Evolutionary conservation across 2,888 invertebrate genomes (phyloP).

Genomic region (Phragmatobia fuliginosa): DNA sequence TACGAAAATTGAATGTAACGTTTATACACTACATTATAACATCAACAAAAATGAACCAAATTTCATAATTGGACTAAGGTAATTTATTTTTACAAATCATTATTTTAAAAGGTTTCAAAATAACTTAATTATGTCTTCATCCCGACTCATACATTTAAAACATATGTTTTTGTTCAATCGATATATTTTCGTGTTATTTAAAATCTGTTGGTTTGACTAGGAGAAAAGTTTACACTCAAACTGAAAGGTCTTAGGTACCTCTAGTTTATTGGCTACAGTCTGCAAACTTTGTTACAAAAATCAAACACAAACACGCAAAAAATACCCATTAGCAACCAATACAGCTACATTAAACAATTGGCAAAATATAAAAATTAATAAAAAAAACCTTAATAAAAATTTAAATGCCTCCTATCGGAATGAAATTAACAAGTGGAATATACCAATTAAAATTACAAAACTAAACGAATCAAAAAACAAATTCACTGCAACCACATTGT

Average conservation of each 20-base stretch:
- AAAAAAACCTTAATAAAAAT: constrained; percentile 43
- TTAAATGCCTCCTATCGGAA: constrained; percentile 73
- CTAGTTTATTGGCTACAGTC: constrained; percentile 26
- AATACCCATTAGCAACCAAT: constrained; percentile 47
- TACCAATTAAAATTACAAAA: constrained; percentile 45
- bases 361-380: constrained; percentile 38
- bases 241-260: neutral
- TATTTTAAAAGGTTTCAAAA: too few species aligned
- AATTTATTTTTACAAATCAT: too few species aligned
- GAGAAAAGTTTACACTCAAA: neutral
- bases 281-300: constrained; percentile 46
- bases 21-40: neutral
- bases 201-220: too few species aligned
- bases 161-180: too few species aligned
- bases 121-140: too few species aligned
- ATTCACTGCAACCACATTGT: constrained; percentile 49
- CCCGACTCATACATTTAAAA: too few species aligned
- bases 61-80: too few species aligned
- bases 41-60: neutral
- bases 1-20: neutral
- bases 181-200: too few species aligned
- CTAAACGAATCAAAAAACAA: constrained; percentile 41
- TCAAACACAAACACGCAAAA: constrained; percentile 43
- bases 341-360: constrained; percentile 46
- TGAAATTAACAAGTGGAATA: constrained; percentile 57